Evolutionary conservation across 2,797 vertebrate genomes (phyloP).

Genomic region (Cossypha niveicapilla): DNA sequence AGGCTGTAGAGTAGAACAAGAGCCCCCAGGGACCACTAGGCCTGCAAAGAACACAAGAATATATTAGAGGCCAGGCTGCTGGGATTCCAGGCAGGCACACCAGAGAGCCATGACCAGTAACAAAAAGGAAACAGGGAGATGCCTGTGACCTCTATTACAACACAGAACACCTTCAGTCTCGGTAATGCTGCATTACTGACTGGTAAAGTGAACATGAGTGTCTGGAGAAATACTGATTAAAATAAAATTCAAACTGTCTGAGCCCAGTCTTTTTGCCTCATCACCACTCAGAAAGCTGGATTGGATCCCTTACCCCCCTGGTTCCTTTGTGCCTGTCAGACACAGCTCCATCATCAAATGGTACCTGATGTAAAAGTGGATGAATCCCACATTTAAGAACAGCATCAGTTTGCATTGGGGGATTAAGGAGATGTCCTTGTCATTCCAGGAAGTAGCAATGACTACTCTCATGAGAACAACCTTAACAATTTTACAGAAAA

Average conservation of each 20-base stretch:
- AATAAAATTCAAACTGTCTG: not conserved
- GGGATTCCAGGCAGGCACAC: not conserved
- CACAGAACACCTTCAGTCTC: not conserved
- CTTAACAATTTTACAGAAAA: constrained; percentile 76
- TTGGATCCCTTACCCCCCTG: not conserved
- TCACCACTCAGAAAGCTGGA: not conserved
- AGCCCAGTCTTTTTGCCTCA: not conserved
- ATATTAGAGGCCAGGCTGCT: not conserved
- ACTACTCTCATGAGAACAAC: constrained; percentile 82
- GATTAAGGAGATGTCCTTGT: not conserved
- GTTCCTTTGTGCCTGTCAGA: not conserved
- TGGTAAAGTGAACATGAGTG: not conserved
- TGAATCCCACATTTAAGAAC: not conserved
- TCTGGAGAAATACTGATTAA: not conserved
- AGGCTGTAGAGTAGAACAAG: not conserved
- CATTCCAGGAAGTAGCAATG: constrained; percentile 77
- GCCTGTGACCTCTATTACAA: not conserved
- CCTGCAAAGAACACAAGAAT: not conserved
- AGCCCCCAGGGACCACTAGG: not conserved
- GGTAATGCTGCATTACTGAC: accelerated
- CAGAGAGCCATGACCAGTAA: not conserved
- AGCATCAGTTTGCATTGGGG: not conserved
- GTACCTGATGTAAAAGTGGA: not conserved
- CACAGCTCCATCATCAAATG: not conserved
- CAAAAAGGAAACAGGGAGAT: not conserved